Percentiles rank a stretch among this genome's conserved stretches.
These are phyloP conservation scores for Myotis davidii DNA, from an alignment of 2,113 vertebrate genomes.

Conservation along the genomic window DNA sequence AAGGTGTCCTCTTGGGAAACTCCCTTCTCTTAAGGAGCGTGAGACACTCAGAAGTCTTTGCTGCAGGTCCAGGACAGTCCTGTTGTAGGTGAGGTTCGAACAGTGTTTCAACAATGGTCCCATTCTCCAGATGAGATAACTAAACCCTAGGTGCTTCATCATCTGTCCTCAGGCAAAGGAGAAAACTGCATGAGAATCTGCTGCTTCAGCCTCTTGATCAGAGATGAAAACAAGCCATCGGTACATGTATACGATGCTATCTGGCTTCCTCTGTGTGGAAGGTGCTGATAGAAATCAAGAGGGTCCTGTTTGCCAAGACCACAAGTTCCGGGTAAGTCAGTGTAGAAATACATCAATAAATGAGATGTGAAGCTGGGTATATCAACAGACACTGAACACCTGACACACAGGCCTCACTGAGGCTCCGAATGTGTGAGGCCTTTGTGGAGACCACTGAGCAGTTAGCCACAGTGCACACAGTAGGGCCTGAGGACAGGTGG, in stretches of 20 bases:
- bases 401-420: background rate
- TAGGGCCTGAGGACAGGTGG: background rate
- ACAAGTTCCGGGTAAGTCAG: background rate
- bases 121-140: background rate
- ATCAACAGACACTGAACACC: background rate
- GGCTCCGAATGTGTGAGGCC: fast-evolving
- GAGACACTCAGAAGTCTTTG: background rate
- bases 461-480: background rate
- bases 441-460: background rate
- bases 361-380: fast-evolving
- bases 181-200: background rate
- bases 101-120: background rate
- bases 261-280: conserved; percentile 32
- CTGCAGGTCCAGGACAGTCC: background rate
- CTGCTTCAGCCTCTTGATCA: background rate
- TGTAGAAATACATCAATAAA: fast-evolving
- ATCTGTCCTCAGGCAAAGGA: background rate
- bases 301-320: background rate
- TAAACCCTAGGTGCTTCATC: background rate
- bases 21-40: background rate
- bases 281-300: background rate
- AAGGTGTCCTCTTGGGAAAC: background rate
- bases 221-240: background rate
- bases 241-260: fast-evolving
- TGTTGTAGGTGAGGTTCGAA: background rate